phyloP scores from a whole-genome alignment of 2,888 invertebrate species.

The Chrysina gloriosa region DNA sequence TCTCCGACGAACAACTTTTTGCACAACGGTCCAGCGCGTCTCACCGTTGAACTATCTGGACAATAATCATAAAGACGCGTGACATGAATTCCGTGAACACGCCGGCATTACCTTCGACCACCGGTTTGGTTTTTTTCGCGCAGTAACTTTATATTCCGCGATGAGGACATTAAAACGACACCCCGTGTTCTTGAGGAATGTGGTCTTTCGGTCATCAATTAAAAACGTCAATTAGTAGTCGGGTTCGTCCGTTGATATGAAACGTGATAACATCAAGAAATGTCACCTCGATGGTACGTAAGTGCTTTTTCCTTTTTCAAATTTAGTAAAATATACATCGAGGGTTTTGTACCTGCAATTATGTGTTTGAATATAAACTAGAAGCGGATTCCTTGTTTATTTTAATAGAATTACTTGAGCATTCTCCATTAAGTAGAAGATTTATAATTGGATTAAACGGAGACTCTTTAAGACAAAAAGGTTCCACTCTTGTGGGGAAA shows the following conservation, averaged over 20 bases:
- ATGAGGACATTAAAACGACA: slow-evolving; percentile 39
- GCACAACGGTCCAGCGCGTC: slow-evolving; percentile 6
- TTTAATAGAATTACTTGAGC: not conserved
- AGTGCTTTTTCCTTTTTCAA: not conserved
- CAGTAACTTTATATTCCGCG: slow-evolving; percentile 44
- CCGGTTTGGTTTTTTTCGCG: slow-evolving; percentile 18
- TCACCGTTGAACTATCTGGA: slow-evolving; percentile 9
- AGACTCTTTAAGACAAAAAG: not conserved
- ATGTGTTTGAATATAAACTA: not conserved
- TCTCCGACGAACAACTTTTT: slow-evolving; percentile 20
- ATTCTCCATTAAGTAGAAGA: not conserved
- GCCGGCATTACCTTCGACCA: slow-evolving; percentile 15
- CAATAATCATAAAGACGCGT: slow-evolving; percentile 37
- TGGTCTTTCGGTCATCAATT: slow-evolving; percentile 44
- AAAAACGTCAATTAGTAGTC: slow-evolving; percentile 54
- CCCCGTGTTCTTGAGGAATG: slow-evolving; percentile 38
- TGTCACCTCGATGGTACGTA: not conserved
- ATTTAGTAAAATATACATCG: not conserved
- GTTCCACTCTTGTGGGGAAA: not conserved
- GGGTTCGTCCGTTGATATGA: slow-evolving; percentile 36
- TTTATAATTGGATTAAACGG: not conserved
- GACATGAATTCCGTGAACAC: slow-evolving; percentile 35
- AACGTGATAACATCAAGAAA: slow-evolving; percentile 27
- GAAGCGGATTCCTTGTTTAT: not conserved
- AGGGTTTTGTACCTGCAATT: not conserved